phyloP scores from a whole-genome alignment of 2,888 invertebrate species.

The Machimus atricapillus region DNA sequence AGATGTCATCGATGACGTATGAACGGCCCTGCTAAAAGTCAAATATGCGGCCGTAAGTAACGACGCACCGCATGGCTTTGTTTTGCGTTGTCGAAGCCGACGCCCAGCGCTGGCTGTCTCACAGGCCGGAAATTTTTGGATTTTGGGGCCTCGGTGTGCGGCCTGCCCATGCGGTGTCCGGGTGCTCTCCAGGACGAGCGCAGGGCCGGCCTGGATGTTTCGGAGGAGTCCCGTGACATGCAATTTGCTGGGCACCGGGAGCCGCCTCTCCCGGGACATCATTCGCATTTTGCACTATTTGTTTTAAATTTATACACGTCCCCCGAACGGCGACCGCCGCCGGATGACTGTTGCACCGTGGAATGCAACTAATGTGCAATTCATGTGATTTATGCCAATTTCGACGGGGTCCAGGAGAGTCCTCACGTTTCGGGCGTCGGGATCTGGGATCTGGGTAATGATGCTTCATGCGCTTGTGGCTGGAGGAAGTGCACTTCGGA shows the following conservation, averaged over 20 bases:
- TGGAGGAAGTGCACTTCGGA: background rate
- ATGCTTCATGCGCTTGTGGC: background rate
- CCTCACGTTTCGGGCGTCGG: background rate
- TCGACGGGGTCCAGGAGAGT: background rate
- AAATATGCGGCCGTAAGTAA: slow-evolving; percentile 40
- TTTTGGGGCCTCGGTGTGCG: background rate
- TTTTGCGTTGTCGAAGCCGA: background rate
- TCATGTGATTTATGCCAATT: slow-evolving; percentile 36
- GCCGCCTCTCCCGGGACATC: background rate
- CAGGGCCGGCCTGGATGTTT: background rate
- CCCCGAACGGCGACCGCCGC: background rate
- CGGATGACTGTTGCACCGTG: slow-evolving; percentile 24
- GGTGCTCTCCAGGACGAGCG: background rate
- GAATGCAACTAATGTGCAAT: slow-evolving; percentile 33
- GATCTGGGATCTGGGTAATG: background rate
- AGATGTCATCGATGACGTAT: slow-evolving; percentile 42
- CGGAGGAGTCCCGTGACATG: background rate
- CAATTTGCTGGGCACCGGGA: background rate
- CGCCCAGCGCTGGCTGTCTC: background rate
- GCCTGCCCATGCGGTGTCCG: background rate
- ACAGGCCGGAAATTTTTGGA: background rate
- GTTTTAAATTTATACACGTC: slow-evolving; percentile 3
- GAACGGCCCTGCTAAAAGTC: slow-evolving; percentile 36
- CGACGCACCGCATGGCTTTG: slow-evolving; percentile 7
- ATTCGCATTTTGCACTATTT: slow-evolving; percentile 9